Evolutionary conservation across 2,888 invertebrate species (phyloP).

Genomic region (Limnephilus marmoratus): DNA sequence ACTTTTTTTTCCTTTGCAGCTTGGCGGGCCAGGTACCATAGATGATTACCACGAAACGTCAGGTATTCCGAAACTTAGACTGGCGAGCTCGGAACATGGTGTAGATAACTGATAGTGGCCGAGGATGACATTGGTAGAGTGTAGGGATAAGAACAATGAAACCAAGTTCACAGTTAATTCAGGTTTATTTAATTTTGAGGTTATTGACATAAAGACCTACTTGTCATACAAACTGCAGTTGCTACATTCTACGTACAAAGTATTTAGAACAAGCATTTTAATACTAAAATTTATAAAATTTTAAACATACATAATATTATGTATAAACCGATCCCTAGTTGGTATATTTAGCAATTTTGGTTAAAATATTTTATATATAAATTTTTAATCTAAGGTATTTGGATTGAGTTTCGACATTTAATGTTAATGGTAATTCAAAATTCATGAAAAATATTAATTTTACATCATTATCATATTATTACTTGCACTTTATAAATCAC

Average conservation of each 20-base stretch:
- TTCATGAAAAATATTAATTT: constrained; percentile 37
- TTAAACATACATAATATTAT: constrained; percentile 8
- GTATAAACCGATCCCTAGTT: constrained; percentile 16
- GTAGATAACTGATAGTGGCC: too few species aligned
- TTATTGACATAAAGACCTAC: constrained; percentile 44
- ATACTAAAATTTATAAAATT: constrained; percentile 43
- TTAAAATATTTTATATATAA: constrained; percentile 29
- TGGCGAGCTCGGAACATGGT: too few species aligned
- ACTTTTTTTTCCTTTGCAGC: too few species aligned
- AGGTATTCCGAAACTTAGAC: too few species aligned
- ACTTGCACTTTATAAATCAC: constrained; percentile 43
- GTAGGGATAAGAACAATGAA: constrained; percentile 8
- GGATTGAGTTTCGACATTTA: constrained; percentile 42
- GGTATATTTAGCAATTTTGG: constrained; percentile 33
- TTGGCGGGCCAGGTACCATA: too few species aligned
- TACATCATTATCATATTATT: constrained; percentile 17
- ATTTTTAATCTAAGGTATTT: constrained; percentile 26
- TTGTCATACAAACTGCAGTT: constrained; percentile 33
- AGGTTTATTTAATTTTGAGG: constrained; percentile 46
- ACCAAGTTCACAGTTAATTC: constrained; percentile 34
- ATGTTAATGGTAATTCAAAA: constrained; percentile 36
- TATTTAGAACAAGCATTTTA: constrained; percentile 46
- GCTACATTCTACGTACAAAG: constrained; percentile 37
- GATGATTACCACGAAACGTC: too few species aligned
- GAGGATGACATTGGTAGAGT: too few species aligned